Conservation (phyloP, 2,113 vertebrate species). For the Pelecanus crispus region DNA sequence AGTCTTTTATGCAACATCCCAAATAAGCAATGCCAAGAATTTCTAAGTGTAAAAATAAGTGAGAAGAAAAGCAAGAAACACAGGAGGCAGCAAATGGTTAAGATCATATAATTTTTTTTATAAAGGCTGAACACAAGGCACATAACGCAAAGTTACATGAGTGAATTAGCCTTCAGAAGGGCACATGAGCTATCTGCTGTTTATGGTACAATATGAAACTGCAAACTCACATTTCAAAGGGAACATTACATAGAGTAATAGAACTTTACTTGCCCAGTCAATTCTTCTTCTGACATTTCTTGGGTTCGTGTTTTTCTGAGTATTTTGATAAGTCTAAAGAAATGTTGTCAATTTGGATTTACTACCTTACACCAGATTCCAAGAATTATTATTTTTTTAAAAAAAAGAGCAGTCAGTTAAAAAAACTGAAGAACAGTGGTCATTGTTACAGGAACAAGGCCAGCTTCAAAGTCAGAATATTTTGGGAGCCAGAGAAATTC, state of each 20-base stretch:
- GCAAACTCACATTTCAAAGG: not conserved
- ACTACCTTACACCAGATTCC: not conserved
- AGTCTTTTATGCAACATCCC: not conserved
- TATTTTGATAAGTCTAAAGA: not conserved
- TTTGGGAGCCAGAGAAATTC: not conserved
- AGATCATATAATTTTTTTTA: not conserved
- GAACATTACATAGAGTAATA: not conserved
- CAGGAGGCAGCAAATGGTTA: not conserved
- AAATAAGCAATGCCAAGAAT: not conserved
- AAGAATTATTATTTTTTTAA: not conserved
- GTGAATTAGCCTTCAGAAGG: not conserved
- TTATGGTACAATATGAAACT: not conserved
- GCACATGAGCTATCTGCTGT: not conserved
- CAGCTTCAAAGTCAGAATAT: not conserved
- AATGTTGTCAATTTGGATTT: not conserved
- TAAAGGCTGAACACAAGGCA: not conserved
- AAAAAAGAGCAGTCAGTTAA: not conserved
- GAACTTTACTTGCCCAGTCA: not conserved
- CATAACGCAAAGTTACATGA: not conserved
- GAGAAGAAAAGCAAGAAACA: conserved; percentile 1
- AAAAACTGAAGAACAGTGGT: not conserved
- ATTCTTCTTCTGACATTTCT: not conserved
- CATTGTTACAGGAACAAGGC: not conserved
- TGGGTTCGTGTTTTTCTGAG: not conserved
- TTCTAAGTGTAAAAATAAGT: not conserved